Conservation (phyloP, 2,113 vertebrate species). For the Ammodytes marinus region DNA sequence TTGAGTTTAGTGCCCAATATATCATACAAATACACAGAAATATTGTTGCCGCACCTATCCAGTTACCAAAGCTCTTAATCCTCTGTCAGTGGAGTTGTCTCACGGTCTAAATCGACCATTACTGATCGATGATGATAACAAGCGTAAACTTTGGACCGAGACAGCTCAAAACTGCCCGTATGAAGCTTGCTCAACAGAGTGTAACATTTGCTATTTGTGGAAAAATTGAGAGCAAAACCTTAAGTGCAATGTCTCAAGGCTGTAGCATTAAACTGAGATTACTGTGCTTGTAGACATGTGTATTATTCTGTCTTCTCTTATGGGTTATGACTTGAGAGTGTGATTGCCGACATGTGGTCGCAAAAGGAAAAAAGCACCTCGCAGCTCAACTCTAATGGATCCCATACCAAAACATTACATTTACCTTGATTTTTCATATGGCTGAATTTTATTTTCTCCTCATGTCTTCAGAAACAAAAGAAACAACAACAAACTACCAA, state of each 20-base stretch:
- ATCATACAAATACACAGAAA: not conserved
- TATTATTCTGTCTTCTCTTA: not conserved
- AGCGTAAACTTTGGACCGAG: not conserved
- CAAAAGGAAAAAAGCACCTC: not conserved
- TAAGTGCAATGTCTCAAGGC: not conserved
- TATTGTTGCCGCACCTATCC: not conserved
- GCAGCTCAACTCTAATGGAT: not conserved
- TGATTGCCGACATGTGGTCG: not conserved
- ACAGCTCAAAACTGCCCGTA: not conserved
- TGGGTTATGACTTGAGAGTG: slow-evolving; percentile 4
- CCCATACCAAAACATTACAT: slow-evolving; percentile 2
- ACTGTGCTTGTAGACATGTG: not conserved
- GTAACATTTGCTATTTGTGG: not conserved
- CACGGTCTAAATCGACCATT: not conserved
- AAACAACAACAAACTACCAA: not conserved
- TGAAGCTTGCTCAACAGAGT: not conserved
- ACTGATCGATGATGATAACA: too few species aligned
- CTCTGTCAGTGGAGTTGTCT: not conserved
- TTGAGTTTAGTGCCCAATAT: too few species aligned
- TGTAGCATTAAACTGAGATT: not conserved
- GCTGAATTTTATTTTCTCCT: not conserved
- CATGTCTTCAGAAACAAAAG: not conserved
- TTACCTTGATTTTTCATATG: not conserved
- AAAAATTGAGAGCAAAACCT: not conserved
- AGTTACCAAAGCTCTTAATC: not conserved